These are phyloP conservation scores for Hirudinaria manillensis DNA, from an alignment of 2,888 invertebrate species.

Conservation along the genomic window DNA sequence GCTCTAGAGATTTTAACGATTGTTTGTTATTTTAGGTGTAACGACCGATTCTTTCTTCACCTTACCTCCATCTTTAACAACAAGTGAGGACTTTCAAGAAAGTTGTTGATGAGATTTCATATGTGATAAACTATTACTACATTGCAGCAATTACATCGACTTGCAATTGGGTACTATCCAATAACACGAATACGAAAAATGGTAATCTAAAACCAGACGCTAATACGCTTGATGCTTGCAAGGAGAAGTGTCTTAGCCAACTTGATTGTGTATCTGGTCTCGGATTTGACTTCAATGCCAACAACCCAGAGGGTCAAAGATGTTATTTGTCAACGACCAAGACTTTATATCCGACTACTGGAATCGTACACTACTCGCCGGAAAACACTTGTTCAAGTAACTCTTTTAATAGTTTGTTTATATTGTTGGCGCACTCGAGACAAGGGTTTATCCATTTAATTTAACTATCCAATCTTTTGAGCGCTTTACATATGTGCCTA, in stretches of 20 bases:
- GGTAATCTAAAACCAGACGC: neutral
- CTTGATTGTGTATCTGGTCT: neutral
- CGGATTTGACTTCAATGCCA: slow-evolving; percentile 9
- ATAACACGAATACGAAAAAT: neutral
- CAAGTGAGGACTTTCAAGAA: too few relatives aligned
- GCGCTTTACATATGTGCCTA: too few relatives aligned
- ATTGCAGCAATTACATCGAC: neutral
- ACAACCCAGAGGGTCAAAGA: neutral
- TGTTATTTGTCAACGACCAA: neutral
- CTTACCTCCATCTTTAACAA: too few relatives aligned
- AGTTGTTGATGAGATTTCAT: neutral
- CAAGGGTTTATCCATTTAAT: too few relatives aligned
- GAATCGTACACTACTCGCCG: neutral
- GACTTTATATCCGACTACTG: neutral
- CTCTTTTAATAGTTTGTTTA: too few relatives aligned
- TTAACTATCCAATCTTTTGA: too few relatives aligned
- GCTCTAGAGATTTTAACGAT: too few relatives aligned
- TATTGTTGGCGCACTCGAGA: too few relatives aligned
- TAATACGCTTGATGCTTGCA: neutral
- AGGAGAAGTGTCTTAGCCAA: neutral
- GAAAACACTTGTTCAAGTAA: neutral
- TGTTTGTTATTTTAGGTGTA: too few relatives aligned
- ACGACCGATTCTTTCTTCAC: too few relatives aligned
- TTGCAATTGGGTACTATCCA: neutral
- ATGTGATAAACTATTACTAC: neutral